Percentiles rank a stretch among this genome's conserved stretches.
These are phyloP conservation scores for Machaerirhynchus nigripectus DNA, from an alignment of 2,113 vertebrate species.

Conservation along the genomic window DNA sequence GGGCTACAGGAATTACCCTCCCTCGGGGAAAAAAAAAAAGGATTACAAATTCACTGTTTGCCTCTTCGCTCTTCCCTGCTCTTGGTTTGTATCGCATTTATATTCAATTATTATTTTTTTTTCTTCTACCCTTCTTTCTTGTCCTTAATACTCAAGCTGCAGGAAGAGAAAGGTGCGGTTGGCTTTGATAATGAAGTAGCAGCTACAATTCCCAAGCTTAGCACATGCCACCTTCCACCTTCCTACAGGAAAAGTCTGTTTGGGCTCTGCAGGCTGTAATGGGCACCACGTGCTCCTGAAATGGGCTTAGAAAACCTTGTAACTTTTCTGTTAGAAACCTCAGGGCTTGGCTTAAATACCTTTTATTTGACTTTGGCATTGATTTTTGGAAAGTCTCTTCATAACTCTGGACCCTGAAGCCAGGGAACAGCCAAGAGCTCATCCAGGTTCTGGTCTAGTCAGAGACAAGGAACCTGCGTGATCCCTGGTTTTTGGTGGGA, in stretches of 20 bases:
- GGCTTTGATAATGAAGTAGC: not conserved
- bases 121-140: not conserved
- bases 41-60: not conserved
- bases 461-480: not conserved
- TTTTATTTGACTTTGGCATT: not conserved
- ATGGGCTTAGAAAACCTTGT: fast-evolving
- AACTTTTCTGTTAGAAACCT: not conserved
- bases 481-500: not conserved
- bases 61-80: not conserved
- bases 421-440: not conserved
- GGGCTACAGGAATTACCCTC: not conserved
- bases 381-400: not conserved
- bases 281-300: not conserved
- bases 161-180: not conserved
- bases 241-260: not conserved
- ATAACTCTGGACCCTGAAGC: not conserved
- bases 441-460: not conserved
- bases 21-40: not conserved
- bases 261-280: not conserved
- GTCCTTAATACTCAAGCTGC: not conserved
- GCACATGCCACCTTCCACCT: not conserved
- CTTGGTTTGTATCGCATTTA: not conserved
- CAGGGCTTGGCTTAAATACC: not conserved
- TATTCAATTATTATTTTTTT: not conserved
- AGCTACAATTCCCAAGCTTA: not conserved